These are phyloP conservation scores for Coelinius sp. DNA, from an alignment of 2,888 invertebrate species.

Conservation along the genomic window DNA sequence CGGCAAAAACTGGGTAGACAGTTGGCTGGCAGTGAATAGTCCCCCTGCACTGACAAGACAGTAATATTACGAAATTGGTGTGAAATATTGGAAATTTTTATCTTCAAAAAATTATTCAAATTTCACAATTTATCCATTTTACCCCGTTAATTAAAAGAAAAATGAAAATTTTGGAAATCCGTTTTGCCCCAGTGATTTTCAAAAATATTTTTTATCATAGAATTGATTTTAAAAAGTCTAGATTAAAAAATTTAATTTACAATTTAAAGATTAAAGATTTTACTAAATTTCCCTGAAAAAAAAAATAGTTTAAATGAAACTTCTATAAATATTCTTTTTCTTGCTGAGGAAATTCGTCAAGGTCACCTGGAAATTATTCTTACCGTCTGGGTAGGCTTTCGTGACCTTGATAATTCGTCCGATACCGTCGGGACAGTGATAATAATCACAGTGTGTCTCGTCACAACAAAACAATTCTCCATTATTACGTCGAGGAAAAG, in stretches of 20 bases:
- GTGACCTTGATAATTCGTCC: not conserved
- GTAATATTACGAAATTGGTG: not conserved
- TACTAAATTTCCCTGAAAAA: not conserved
- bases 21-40: not conserved
- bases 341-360: not conserved
- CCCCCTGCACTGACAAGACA: not conserved
- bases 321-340: not conserved
- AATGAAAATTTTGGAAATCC: too few species aligned
- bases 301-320: not conserved
- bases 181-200: too few species aligned
- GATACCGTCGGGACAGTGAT: not conserved
- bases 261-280: too few species aligned
- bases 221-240: too few species aligned
- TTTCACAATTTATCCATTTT: too few species aligned
- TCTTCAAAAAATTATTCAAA: too few species aligned
- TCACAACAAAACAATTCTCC: not conserved
- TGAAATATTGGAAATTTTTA: not conserved
- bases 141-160: too few species aligned
- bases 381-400: not conserved
- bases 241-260: too few species aligned
- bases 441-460: not conserved
- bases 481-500: not conserved
- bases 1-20: not conserved
- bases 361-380: not conserved
- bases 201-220: too few species aligned